Percentiles rank a stretch among this genome's conserved stretches.
These are phyloP conservation scores for Diadromus collaris DNA, from an alignment of 2,888 invertebrate genomes.

Conservation along the genomic window DNA sequence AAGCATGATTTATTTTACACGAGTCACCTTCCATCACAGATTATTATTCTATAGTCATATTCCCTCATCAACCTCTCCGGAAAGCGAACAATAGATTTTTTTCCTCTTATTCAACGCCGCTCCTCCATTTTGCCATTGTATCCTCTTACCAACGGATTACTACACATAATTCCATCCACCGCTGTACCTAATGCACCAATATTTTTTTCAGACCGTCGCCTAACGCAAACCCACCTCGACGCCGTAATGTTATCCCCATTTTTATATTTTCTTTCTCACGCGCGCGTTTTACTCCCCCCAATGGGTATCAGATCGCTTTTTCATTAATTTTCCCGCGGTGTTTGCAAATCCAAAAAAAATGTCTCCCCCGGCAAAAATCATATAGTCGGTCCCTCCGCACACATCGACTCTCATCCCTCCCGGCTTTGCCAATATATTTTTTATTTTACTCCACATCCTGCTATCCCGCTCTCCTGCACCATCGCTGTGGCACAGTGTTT, in stretches of 20 bases:
- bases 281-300: not conserved
- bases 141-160: not conserved
- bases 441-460: slow-evolving; percentile 26
- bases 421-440: not conserved
- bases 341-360: slow-evolving; percentile 6
- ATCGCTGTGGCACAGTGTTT: slow-evolving; percentile 43
- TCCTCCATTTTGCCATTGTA: slow-evolving; percentile 17
- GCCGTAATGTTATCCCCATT: slow-evolving; percentile 21
- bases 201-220: too few relatives aligned
- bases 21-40: slow-evolving; percentile 45
- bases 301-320: slow-evolving; percentile 26
- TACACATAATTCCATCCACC: slow-evolving; percentile 2
- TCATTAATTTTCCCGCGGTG: slow-evolving; percentile 4
- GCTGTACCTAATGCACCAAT: slow-evolving; percentile 16
- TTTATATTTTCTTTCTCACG: not conserved
- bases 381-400: not conserved
- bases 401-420: slow-evolving; percentile 8
- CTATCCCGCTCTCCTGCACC: slow-evolving; percentile 26
- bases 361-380: not conserved
- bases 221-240: too few relatives aligned
- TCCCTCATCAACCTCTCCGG: not conserved
- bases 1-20: slow-evolving; percentile 8
- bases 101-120: slow-evolving; percentile 17
- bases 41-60: slow-evolving; percentile 39
- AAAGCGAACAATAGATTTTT: slow-evolving; percentile 35